Evolutionary conservation across 1,140 invertebrate genomes (phyloP), one percentile per base, ranked within the genome.

Genomic region (Lethocerus indicus): DNA sequence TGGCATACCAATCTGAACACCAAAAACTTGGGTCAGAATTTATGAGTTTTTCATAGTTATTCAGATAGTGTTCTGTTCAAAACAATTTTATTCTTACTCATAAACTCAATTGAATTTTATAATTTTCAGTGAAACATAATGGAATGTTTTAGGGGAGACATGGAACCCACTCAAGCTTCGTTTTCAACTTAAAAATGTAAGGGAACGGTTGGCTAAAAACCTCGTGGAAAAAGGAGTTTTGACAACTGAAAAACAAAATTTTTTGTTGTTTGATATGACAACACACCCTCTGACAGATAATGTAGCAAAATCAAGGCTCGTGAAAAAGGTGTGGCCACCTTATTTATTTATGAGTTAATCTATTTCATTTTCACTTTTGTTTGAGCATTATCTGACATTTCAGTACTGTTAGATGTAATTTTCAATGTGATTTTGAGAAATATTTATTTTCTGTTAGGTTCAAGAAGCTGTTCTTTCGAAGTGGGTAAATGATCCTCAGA

Each of bases 211-310:
- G 61, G 96, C 96, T 12, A 99, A 99, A 67, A 98, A 98, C 72
- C 74, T 99, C 58, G 95, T 98, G 18, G 96, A 99, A 66, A 99
- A 99, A 70, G 95, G 96, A 56, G 92, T 99, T n/a, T 75, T 98
- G 52, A 97, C 94, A 41, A 99, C 96, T 46, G 96, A 99, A 69
- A 98, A 98, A 73, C 95, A 99, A 70, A 98, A 99, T 70, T 99
- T 99, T 69, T 71, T 99, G 55, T 70, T 99, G 18, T 99, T 99
- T 71, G 96, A 99, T 72, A 99, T 99, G 94, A 99, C 96, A 23
- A 99, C 95, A 57, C 96, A 99, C 78, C 96, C 96, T 29, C 73
- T 99, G 35, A 92, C 87, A 46, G 93, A 99, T 67, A 87, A 87
- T 70, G 75, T 83, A 55, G 81, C 90, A n/a, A 99, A 99, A 74